These are phyloP conservation scores for Hylaeus anthracinus DNA, from an alignment of 1,140 invertebrate genomes.

Conservation along the genomic window DNA sequence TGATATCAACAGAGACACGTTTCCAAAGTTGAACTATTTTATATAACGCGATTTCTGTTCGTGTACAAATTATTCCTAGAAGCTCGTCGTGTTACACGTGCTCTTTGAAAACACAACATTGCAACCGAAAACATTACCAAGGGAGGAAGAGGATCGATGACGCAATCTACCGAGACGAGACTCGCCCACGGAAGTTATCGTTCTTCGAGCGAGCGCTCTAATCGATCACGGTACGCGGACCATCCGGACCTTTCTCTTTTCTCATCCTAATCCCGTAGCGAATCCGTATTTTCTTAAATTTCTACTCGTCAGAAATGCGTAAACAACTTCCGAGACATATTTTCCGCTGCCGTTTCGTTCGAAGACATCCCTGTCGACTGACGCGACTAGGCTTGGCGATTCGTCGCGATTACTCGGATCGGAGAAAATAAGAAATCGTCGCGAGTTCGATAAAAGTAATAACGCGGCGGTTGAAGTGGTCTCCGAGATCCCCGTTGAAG, in stretches of 20 bases:
- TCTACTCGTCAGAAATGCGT: no score
- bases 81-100: not conserved
- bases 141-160: not conserved
- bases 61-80: not conserved
- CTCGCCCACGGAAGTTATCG: not conserved
- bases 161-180: not conserved
- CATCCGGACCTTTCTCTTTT: not conserved
- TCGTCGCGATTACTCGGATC: not conserved
- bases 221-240: not conserved
- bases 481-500: slow-evolving; percentile 12
- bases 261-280: no score
- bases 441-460: slow-evolving; percentile 48
- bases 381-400: no score
- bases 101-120: no score
- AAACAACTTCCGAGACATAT: no score
- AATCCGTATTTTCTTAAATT: no score
- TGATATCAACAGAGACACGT: no score
- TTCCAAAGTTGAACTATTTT: no score
- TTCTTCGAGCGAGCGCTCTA: not conserved
- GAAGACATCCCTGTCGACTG: no score
- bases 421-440: not conserved
- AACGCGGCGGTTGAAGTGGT: slow-evolving; percentile 4
- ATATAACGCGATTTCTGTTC: no score
- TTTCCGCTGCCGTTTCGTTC: no score
- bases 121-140: not conserved